phyloP scores from a whole-genome alignment of 2,888 invertebrate species.

The Uropetala carovei region DNA sequence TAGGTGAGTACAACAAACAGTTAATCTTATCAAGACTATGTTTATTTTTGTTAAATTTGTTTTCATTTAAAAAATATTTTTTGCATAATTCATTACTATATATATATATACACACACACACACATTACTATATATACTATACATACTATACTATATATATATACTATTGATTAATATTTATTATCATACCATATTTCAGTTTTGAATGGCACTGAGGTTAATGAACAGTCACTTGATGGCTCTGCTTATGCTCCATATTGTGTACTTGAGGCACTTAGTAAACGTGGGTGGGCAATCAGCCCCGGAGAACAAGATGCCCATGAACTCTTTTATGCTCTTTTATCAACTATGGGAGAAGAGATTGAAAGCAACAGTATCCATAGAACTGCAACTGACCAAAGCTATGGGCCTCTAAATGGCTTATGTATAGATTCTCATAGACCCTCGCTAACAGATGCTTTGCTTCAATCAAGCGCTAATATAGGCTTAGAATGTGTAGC shows the following conservation, averaged over 20 bases:
- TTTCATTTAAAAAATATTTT: neutral
- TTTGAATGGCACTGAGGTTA: slow-evolving; percentile 83
- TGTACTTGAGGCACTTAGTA: slow-evolving; percentile 78
- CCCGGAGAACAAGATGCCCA: slow-evolving; percentile 96
- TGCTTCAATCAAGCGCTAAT: neutral
- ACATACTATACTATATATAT: no score
- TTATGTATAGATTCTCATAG: slow-evolving; percentile 34
- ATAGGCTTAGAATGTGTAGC: neutral
- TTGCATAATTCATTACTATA: neutral
- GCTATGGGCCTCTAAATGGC: neutral
- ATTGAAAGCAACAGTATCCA: slow-evolving; percentile 75
- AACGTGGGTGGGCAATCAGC: slow-evolving; percentile 91
- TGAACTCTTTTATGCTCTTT: slow-evolving; percentile 91
- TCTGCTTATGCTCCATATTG: slow-evolving; percentile 80
- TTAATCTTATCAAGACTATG: neutral
- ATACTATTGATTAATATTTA: slow-evolving; percentile 15
- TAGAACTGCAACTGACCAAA: slow-evolving; percentile 76
- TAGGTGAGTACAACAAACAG: slow-evolving; percentile 77
- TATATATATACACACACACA: no score
- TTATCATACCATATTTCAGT: slow-evolving; percentile 75
- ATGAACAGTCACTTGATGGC: slow-evolving; percentile 74
- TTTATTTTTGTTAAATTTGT: slow-evolving; percentile 68
- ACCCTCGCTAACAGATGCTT: slow-evolving; percentile 54
- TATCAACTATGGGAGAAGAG: slow-evolving; percentile 95
- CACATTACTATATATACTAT: no score